A percentile compares a stretch with the other conserved stretches of the same genome.
Evolutionary conservation across 1,140 invertebrate species (phyloP).

Genomic region (Xylocopa sonorina): DNA sequence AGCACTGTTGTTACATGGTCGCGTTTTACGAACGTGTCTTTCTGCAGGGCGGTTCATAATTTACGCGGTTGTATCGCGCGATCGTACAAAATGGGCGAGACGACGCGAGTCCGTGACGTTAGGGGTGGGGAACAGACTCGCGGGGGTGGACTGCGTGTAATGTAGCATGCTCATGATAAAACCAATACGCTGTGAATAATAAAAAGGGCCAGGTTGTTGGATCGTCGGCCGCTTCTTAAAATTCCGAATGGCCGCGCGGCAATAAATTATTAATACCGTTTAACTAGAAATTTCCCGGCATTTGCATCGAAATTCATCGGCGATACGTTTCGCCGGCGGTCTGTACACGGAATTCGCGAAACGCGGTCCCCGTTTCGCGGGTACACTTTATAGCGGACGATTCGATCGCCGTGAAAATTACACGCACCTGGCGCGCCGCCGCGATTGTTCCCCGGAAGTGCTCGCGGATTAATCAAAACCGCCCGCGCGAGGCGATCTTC

Average conservation of each 20-base stretch:
- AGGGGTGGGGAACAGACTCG: too few relatives aligned
- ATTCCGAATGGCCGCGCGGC: background rate
- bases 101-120: too few relatives aligned
- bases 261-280: constrained; percentile 50
- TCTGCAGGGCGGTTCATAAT: too few relatives aligned
- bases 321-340: background rate
- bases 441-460: background rate
- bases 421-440: background rate
- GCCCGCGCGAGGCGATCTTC: too few relatives aligned
- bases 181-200: constrained; percentile 36
- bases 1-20: too few relatives aligned
- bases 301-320: constrained; percentile 43
- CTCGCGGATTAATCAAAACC: background rate
- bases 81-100: too few relatives aligned
- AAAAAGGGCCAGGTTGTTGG: background rate
- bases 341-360: background rate
- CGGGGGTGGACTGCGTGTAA: too few relatives aligned
- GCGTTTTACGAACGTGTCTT: too few relatives aligned
- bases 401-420: constrained; percentile 23
- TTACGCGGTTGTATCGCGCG: too few relatives aligned
- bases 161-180: constrained; percentile 39
- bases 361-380: background rate
- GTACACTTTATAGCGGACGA: background rate
- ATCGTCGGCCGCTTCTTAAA: background rate
- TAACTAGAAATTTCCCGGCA: constrained; percentile 39